phyloP scores from a whole-genome alignment of 2,888 invertebrate genomes.

The Mythimna vitellina region DNA sequence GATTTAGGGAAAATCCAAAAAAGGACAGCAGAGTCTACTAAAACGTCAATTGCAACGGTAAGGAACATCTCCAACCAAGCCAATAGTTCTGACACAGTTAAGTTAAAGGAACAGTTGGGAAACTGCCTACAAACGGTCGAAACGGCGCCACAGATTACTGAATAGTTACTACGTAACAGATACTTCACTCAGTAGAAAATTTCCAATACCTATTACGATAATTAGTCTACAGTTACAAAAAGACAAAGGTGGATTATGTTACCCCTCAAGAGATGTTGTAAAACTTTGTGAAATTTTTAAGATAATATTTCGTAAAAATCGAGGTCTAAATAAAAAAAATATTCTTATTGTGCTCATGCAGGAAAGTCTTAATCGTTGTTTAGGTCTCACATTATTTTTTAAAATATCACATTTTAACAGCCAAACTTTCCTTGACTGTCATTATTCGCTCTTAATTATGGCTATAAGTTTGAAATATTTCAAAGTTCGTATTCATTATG shows the following conservation, averaged over 20 bases:
- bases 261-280: background rate
- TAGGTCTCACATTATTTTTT: constrained; percentile 20
- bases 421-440: constrained; percentile 8
- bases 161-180: too few species aligned
- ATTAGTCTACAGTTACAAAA: background rate
- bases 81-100: background rate
- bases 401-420: constrained; percentile 7
- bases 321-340: constrained; percentile 5
- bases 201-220: too few species aligned
- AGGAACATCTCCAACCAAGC: background rate
- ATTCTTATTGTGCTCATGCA: background rate
- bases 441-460: constrained; percentile 25
- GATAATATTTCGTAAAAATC: constrained; percentile 6
- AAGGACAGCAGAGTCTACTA: background rate
- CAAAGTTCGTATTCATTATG: constrained; percentile 28
- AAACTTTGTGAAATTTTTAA: background rate
- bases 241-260: background rate
- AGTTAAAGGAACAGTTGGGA: too few species aligned
- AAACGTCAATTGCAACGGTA: background rate
- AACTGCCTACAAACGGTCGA: too few species aligned
- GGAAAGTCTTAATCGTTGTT: constrained; percentile 1
- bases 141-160: too few species aligned
- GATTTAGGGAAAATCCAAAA: constrained; percentile 6
- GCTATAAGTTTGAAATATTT: constrained; percentile 23
- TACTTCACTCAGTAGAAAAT: too few species aligned